Base-by-base conservation (phyloP, 2,888 invertebrate species). In the Oxyscelio sp. region DNA sequence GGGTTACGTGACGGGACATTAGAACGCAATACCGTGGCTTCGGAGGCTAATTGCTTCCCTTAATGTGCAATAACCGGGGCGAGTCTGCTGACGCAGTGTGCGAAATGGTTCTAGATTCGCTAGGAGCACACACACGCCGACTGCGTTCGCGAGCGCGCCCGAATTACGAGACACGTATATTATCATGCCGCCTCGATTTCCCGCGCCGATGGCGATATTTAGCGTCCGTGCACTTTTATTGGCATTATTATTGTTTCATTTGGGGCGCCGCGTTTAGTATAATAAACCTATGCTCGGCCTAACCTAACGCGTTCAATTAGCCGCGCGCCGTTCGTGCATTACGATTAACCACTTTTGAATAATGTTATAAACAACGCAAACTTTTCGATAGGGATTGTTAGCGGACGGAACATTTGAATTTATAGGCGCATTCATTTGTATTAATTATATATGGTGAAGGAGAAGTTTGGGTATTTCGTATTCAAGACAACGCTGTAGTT, bases 51-150 rank as follows among this genome's bases (percentile, higher is more conserved):
- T 80, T 84, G 84, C 54, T 75, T 58, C 75, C 58, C 84, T 84
- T 80, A 80, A 84, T 79, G 79, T 79, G 79, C 79, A 79, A 84
- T 79, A 79, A 79, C 74, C 83, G 52, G 83, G 56, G 83, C 65
- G 38, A 74, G 59, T 68, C 52, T 59, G 50, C 75, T 68, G 83
- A 78, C 56, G 65, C 75, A 78, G 48, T 70, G 77, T 75, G 77
- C 58, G 71, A 71, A 78, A 78, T 68, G 74, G 70, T 56, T 50
- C 75, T 68, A 59, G 73, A 78, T 78, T 63, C 70, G 38, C 27
- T 61, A 43, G 50, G 70, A 22, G 56, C 24, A 34, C 70, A 61
- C 73, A 74, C 56, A 68, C 21, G 68, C 73, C 65, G 61, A 63
- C 40, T 63, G 58, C 61, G 43, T 54, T 75, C 59, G 66, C 59